Conservation (phyloP, 2,888 invertebrate genomes). For the Nowickia ferox region DNA sequence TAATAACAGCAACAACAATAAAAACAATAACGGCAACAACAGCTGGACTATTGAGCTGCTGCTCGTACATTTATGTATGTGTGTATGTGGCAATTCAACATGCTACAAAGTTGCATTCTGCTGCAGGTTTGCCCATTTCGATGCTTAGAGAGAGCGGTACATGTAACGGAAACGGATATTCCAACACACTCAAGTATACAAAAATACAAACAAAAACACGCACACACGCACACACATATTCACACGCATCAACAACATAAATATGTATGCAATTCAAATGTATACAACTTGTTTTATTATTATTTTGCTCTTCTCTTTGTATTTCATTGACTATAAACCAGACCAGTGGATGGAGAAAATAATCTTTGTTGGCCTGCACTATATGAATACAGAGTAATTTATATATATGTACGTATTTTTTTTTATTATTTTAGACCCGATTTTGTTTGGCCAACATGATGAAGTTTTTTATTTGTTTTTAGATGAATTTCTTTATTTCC, state of each 20-base stretch:
- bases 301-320: conserved; percentile 2
- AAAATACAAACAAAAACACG: not conserved
- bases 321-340: conserved; percentile 37
- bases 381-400: conserved; percentile 32
- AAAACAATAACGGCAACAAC: conserved; percentile 23
- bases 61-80: not conserved
- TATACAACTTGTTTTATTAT: conserved; percentile 34
- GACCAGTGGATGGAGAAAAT: conserved; percentile 4
- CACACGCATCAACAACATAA: conserved; percentile 20
- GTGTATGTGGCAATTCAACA: conserved; percentile 3
- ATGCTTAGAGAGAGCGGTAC: conserved; percentile 64
- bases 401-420: conserved; percentile 3
- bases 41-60: conserved; percentile 38
- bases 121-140: conserved; percentile 50
- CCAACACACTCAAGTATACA: conserved; percentile 49
- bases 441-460: conserved; percentile 70
- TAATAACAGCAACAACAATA: conserved; percentile 7
- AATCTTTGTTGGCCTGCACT: not conserved
- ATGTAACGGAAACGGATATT: conserved; percentile 70
- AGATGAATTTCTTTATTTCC: conserved; percentile 51
- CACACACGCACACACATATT: not conserved
- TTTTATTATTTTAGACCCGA: not conserved
- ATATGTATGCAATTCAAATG: conserved; percentile 60
- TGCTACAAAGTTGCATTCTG: conserved; percentile 66
- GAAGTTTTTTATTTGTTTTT: conserved; percentile 66